Percentiles rank a stretch among this genome's conserved stretches.
Conservation (phyloP, 2,113 vertebrate genomes). For the Apaloderma vittatum region DNA sequence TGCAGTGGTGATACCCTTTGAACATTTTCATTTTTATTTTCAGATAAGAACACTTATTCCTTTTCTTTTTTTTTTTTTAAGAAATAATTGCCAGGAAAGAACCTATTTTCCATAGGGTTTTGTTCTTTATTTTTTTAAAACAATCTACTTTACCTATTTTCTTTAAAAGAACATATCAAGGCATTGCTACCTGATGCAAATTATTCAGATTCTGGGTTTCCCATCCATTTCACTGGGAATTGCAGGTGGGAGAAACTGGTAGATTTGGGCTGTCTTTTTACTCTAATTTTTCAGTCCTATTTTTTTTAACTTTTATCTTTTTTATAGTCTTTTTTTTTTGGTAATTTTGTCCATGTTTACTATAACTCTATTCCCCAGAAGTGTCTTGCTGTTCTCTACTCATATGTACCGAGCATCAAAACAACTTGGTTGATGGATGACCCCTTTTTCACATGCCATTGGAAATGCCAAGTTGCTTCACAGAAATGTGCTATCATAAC, state of each 20-base stretch:
- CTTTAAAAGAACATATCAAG: slow-evolving; percentile 66
- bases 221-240: not conserved
- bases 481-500: slow-evolving; percentile 46
- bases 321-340: slow-evolving; percentile 41
- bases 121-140: slow-evolving; percentile 40
- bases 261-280: slow-evolving; percentile 3
- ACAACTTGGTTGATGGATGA: slow-evolving; percentile 62
- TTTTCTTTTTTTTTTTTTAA: slow-evolving; percentile 64
- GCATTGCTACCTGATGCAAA: slow-evolving; percentile 65
- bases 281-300: not conserved
- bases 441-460: slow-evolving; percentile 52
- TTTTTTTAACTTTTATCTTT: not conserved
- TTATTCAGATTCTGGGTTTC: slow-evolving; percentile 1
- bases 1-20: slow-evolving; percentile 83
- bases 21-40: slow-evolving; percentile 74
- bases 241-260: not conserved
- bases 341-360: slow-evolving; percentile 48
- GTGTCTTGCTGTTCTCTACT: slow-evolving; percentile 63
- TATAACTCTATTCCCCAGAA: slow-evolving; percentile 58
- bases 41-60: slow-evolving; percentile 87
- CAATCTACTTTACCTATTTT: slow-evolving; percentile 61
- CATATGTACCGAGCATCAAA: slow-evolving; percentile 65
- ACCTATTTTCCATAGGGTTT: slow-evolving; percentile 51
- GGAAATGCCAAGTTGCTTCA: slow-evolving; percentile 58
- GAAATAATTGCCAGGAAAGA: slow-evolving; percentile 78